Conservation (phyloP, 2,797 vertebrate species). For the Falco biarmicus region DNA sequence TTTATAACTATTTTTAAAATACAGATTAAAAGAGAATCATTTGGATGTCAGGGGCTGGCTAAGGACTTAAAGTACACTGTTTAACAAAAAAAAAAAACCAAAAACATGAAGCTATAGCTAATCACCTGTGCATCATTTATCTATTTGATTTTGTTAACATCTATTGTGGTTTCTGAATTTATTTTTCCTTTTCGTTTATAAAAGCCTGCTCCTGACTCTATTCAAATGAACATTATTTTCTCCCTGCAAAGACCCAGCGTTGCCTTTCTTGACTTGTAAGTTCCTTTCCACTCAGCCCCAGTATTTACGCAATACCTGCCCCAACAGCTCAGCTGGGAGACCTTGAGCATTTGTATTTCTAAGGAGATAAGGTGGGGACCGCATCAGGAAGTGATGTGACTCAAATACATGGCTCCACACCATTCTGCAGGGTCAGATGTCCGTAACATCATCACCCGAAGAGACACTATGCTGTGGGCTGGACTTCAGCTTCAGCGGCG, state of each 20-base stretch:
- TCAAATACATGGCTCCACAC: background rate
- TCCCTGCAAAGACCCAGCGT: background rate
- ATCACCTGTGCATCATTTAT: background rate
- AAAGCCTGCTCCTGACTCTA: background rate
- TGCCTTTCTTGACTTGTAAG: background rate
- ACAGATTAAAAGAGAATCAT: background rate
- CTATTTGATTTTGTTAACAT: background rate
- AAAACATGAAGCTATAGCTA: background rate
- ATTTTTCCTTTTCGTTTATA: background rate
- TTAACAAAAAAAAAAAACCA: background rate
- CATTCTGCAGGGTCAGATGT: background rate
- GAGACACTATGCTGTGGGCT: background rate
- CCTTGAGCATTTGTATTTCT: background rate
- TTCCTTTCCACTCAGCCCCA: background rate
- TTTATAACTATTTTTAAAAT: background rate
- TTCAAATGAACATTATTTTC: background rate
- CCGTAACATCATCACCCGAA: background rate
- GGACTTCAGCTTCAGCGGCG: background rate
- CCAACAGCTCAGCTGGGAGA: background rate
- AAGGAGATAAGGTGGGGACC: background rate
- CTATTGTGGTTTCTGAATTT: background rate
- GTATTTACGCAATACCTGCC: background rate
- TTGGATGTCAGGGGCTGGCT: background rate
- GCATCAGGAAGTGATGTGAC: fast-evolving
- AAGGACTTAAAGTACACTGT: background rate